Conservation (phyloP, 1,140 invertebrate genomes). For the Ostrea edulis region DNA sequence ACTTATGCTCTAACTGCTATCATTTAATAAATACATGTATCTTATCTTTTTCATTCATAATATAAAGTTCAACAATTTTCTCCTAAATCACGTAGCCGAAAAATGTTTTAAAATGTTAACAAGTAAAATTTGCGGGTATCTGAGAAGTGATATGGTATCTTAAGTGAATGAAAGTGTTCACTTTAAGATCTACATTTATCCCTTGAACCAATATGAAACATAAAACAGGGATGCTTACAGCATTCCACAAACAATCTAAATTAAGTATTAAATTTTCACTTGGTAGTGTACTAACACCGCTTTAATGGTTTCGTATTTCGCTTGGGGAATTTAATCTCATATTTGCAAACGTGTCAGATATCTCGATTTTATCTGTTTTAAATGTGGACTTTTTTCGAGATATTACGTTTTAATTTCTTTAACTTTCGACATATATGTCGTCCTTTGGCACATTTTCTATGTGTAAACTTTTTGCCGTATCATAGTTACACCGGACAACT, state of each 20-base stretch:
- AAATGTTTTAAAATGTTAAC: no score
- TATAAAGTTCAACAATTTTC: no score
- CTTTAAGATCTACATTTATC: no score
- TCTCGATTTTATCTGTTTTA: slow-evolving; percentile 23
- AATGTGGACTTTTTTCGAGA: background rate
- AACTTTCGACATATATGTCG: background rate
- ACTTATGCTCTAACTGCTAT: no score
- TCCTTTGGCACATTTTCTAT: background rate
- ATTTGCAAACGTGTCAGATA: background rate
- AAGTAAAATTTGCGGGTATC: no score
- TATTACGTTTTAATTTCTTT: background rate
- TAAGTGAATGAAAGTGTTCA: no score
- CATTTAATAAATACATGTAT: no score
- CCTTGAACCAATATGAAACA: no score
- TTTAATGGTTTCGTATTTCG: background rate
- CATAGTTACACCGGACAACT: background rate
- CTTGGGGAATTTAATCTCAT: slow-evolving; percentile 11
- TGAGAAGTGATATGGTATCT: no score
- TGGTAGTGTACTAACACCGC: background rate
- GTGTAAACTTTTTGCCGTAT: background rate
- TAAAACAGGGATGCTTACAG: no score
- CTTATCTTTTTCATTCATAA: no score
- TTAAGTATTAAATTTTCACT: background rate
- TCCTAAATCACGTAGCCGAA: no score
- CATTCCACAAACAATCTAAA: background rate